phyloP scores from a whole-genome alignment of 2,113 vertebrate species.

The Aegypius monachus region DNA sequence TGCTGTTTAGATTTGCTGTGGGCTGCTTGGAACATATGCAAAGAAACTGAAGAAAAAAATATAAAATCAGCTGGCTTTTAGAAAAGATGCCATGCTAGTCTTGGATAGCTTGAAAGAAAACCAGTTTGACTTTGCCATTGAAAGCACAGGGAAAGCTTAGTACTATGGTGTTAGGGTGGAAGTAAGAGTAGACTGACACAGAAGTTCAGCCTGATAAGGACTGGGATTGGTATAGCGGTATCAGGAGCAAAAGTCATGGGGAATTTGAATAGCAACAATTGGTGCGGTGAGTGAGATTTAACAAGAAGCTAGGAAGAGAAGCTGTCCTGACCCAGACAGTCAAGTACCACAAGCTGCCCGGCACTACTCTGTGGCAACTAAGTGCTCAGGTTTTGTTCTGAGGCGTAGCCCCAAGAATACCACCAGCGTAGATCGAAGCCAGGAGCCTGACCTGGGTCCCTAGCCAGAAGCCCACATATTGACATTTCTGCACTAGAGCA shows the following conservation, averaged over 20 bases:
- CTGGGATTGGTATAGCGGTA: rapidly evolving
- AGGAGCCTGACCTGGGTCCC: not conserved
- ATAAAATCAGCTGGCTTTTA: not conserved
- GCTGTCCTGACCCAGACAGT: not conserved
- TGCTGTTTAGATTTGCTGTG: not conserved
- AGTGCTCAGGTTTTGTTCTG: not conserved
- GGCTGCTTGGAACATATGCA: not conserved
- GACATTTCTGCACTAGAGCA: not conserved
- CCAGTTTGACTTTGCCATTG: not conserved
- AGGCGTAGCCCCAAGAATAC: not conserved
- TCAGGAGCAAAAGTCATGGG: not conserved
- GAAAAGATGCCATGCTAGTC: not conserved
- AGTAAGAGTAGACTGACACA: not conserved
- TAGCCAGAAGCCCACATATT: not conserved
- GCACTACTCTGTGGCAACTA: not conserved
- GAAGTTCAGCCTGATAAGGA: not conserved
- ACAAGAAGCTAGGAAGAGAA: not conserved
- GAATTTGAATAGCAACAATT: not conserved
- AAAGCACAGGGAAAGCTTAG: not conserved
- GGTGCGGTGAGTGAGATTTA: not conserved
- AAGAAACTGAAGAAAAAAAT: not conserved
- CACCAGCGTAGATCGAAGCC: rapidly evolving
- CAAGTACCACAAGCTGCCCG: not conserved
- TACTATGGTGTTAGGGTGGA: not conserved
- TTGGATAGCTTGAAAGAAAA: not conserved